Conservation (phyloP, 2,113 vertebrate genomes). For the Larimichthys polyactis region DNA sequence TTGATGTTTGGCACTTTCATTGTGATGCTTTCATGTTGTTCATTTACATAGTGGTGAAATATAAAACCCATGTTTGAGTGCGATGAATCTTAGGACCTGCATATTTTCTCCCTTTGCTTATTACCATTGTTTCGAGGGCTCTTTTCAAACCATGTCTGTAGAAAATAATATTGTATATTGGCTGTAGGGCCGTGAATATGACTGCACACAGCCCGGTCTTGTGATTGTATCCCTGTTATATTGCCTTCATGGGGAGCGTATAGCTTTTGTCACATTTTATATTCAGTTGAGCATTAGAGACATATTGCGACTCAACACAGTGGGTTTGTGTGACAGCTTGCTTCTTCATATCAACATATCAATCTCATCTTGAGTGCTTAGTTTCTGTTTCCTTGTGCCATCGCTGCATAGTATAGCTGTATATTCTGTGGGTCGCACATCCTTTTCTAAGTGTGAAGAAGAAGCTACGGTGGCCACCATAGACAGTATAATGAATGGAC, state of each 20-base stretch:
- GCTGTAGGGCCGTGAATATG: slow-evolving; percentile 20
- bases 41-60: background rate
- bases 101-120: background rate
- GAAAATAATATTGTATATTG: slow-evolving; percentile 4
- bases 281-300: background rate
- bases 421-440: too few relatives aligned
- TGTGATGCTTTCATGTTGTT: background rate
- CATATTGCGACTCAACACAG: background rate
- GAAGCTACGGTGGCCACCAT: too few relatives aligned
- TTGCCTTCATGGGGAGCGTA: slow-evolving; percentile 12
- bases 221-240: slow-evolving; percentile 25
- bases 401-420: background rate
- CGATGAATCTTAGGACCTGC: background rate
- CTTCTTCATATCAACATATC: slow-evolving; percentile 17
- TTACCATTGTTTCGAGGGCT: slow-evolving; percentile 18
- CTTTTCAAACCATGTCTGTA: background rate
- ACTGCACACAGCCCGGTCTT: background rate
- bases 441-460: too few relatives aligned
- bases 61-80: background rate
- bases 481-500: too few relatives aligned
- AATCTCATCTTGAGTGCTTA: slow-evolving; percentile 12
- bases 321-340: slow-evolving; percentile 18
- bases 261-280: slow-evolving; percentile 13
- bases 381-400: slow-evolving; percentile 13
- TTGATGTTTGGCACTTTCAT: background rate